These are phyloP conservation scores for Strigops habroptila DNA, from an alignment of 2,113 vertebrate genomes.

Conservation along the genomic window DNA sequence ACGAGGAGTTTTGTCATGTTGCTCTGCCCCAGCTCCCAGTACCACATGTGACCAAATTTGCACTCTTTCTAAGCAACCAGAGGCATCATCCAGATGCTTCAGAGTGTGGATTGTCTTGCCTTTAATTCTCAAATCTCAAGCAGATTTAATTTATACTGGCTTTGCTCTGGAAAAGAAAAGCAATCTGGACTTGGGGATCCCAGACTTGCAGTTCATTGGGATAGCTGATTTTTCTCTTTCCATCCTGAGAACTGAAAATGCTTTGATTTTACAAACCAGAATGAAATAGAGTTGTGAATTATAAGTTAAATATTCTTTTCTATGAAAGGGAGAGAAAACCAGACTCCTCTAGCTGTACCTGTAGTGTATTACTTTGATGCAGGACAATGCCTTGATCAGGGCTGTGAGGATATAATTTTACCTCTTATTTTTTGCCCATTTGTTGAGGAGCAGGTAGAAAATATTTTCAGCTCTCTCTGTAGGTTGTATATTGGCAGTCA, in stretches of 20 bases:
- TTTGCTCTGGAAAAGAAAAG: neutral
- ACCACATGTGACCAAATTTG: neutral
- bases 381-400: neutral
- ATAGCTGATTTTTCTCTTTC: neutral
- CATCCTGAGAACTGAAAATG: neutral
- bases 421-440: neutral
- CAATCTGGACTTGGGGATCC: neutral
- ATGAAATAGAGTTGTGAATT: neutral
- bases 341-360: neutral
- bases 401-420: neutral
- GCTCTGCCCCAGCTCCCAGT: neutral
- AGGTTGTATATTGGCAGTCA: neutral
- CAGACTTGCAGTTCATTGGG: neutral
- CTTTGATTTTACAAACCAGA: neutral
- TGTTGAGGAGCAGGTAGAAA: neutral
- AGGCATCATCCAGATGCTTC: neutral
- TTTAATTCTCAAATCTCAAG: neutral
- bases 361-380: neutral
- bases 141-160: neutral
- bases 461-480: neutral
- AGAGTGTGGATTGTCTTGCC: neutral
- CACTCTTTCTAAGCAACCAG: neutral
- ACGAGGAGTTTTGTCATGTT: neutral
- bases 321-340: neutral
- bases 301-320: neutral